phyloP scores from a whole-genome alignment of 2,113 vertebrate species.

The Condylura cristata region DNA sequence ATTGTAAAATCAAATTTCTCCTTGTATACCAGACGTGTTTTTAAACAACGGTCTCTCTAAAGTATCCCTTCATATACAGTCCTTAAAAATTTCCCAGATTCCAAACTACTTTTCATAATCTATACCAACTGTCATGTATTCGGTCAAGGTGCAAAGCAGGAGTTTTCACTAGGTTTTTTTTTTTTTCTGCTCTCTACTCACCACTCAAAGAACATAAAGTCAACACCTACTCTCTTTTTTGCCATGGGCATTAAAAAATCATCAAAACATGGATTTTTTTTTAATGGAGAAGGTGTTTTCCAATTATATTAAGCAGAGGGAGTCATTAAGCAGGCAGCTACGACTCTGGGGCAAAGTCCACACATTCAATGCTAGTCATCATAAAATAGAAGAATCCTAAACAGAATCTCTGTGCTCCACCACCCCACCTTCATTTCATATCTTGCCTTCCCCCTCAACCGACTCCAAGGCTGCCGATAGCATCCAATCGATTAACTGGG shows the following conservation, averaged over 20 bases:
- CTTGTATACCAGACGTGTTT: conserved; percentile 17
- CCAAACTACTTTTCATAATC: conserved; percentile 43
- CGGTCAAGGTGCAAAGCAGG: background rate
- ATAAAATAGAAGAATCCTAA: conserved; percentile 69
- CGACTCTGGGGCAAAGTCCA: conserved; percentile 59
- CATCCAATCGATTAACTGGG: conserved; percentile 83
- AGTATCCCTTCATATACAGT: background rate
- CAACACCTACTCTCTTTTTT: conserved; percentile 23
- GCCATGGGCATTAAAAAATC: conserved; percentile 9
- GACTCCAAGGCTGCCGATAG: conserved; percentile 79
- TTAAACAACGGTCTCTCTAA: background rate
- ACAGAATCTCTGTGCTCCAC: conserved; percentile 63
- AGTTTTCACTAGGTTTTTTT: background rate
- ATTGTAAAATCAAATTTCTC: conserved; percentile 36
- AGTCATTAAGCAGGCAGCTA: conserved; percentile 69
- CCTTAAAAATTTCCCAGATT: conserved; percentile 36
- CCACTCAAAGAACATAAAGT: conserved; percentile 31
- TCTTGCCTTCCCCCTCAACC: conserved; percentile 59
- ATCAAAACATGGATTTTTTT: conserved; percentile 43
- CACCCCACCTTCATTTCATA: conserved; percentile 69
- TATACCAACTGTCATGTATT: conserved; percentile 41
- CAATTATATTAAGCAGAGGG: conserved; percentile 58
- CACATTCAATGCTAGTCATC: conserved; percentile 61
- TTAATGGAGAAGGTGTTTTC: conserved; percentile 57
- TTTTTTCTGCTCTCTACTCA: background rate